Evolutionary conservation across 30 jellyfish, hydroid and myxozoan species (phyloP).

Genomic region (Hydractinia symbiolongicarpus): DNA sequence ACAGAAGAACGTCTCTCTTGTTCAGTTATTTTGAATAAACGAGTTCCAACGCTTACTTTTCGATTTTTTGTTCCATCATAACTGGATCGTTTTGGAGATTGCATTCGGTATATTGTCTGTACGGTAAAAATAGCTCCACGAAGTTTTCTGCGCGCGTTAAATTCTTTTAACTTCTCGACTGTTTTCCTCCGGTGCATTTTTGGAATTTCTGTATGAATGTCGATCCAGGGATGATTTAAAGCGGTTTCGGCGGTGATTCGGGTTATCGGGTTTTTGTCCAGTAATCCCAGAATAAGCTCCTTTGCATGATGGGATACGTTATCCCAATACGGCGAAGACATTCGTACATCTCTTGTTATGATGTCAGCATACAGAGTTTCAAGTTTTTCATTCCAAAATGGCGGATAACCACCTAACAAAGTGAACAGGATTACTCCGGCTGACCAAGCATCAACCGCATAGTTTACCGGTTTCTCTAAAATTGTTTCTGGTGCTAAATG

Average conservation of each 20-base stretch:
- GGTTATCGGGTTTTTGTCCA: constrained; percentile 31
- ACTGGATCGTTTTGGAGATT: neutral
- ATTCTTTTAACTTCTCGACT: constrained; percentile 17
- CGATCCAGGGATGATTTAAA: constrained; percentile 62
- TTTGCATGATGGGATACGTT: constrained; percentile 51
- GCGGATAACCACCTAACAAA: constrained; percentile 65
- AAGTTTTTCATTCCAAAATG: constrained; percentile 52
- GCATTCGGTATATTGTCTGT: constrained; percentile 23
- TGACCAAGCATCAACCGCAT: constrained; percentile 49
- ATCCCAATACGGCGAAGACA: constrained; percentile 72
- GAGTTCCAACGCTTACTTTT: neutral
- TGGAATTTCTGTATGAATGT: constrained; percentile 28
- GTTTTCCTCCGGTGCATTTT: constrained; percentile 30
- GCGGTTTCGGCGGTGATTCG: constrained; percentile 55
- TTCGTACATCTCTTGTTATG: constrained; percentile 34
- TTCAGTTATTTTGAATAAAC: neutral
- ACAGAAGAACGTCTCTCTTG: constrained; percentile 2
- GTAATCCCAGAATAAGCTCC: constrained; percentile 47
- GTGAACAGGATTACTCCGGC: constrained; percentile 66
- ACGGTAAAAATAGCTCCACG: constrained; percentile 16
- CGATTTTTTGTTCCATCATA: neutral
- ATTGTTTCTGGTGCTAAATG: constrained; percentile 48
- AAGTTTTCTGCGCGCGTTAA: constrained; percentile 29
- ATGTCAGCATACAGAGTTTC: constrained; percentile 42
- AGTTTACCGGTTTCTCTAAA: constrained; percentile 30